phyloP scores from a whole-genome alignment of 2,888 invertebrate species.

The Pristionchus arcanus region DNA sequence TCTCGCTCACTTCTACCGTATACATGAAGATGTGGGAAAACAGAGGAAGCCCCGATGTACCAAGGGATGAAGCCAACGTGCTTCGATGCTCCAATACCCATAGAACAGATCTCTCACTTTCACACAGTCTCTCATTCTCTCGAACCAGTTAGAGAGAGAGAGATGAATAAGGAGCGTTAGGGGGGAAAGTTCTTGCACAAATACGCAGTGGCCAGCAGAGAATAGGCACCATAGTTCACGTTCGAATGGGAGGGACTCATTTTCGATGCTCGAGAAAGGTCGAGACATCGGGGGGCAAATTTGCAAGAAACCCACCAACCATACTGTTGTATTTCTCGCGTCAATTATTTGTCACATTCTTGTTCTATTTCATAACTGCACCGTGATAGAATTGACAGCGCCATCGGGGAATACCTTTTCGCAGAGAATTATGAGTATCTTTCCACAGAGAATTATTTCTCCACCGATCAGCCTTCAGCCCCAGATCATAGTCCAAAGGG shows the following conservation, averaged over 20 bases:
- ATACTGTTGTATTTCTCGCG: too few species aligned
- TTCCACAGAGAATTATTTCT: too few species aligned
- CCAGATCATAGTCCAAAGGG: too few species aligned
- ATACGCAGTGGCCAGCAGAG: not conserved
- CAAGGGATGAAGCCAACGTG: not conserved
- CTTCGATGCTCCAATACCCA: not conserved
- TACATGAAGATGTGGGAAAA: not conserved
- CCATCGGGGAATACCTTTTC: too few species aligned
- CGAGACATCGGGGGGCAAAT: not conserved
- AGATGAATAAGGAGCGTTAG: not conserved
- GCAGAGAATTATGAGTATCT: too few species aligned
- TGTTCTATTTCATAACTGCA: too few species aligned
- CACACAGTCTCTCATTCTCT: not conserved
- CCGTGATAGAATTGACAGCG: too few species aligned
- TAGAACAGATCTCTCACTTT: not conserved
- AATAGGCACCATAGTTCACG: not conserved
- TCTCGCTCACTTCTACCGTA: conserved; percentile 14
- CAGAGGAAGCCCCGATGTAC: conserved; percentile 5
- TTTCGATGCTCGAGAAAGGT: not conserved
- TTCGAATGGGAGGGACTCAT: not conserved
- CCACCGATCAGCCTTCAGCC: too few species aligned
- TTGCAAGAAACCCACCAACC: not conserved
- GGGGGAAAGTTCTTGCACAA: not conserved
- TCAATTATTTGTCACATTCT: too few species aligned
- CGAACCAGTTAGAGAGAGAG: not conserved